phyloP scores from a whole-genome alignment of 2,888 invertebrate genomes.

The Tinea semifulvella region DNA sequence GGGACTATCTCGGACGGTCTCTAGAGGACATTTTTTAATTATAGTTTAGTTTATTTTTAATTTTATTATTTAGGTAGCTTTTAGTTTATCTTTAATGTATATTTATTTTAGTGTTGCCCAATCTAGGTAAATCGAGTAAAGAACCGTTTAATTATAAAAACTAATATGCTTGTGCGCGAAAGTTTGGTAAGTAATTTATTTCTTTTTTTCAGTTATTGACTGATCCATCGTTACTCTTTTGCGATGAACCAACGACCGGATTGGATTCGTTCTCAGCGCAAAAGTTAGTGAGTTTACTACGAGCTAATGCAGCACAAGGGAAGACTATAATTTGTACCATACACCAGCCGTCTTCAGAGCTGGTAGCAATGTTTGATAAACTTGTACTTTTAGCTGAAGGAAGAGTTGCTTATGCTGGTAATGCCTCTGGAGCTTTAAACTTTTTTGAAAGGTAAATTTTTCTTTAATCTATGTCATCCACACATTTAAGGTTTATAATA shows the following conservation, averaged over 20 bases:
- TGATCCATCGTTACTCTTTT: constrained; percentile 90
- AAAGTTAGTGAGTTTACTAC: constrained; percentile 78
- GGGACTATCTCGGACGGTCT: too few species aligned
- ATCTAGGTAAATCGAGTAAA: too few species aligned
- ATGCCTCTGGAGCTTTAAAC: constrained; percentile 51
- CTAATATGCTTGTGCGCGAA: too few species aligned
- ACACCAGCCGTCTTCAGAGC: constrained; percentile 91
- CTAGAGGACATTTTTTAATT: too few species aligned
- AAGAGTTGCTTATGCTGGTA: constrained; percentile 84
- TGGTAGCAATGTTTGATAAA: constrained; percentile 83
- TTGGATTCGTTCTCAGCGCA: constrained; percentile 92
- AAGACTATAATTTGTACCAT: constrained; percentile 93
- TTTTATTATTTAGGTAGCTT: too few species aligned
- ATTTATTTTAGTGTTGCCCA: too few species aligned
- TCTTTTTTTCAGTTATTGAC: constrained; percentile 84
- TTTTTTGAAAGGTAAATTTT: constrained; percentile 69
- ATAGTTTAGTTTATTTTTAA: too few species aligned
- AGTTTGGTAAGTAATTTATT: too few species aligned
- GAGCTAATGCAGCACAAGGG: constrained; percentile 75
- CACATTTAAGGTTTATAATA: too few species aligned
- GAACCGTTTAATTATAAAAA: too few species aligned
- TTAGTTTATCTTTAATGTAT: too few species aligned
- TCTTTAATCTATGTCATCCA: too few species aligned
- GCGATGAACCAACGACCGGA: constrained; percentile 97
- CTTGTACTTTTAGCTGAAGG: constrained; percentile 87